Base-by-base conservation (phyloP, 2,888 invertebrate genomes). In the Pilophorus perplexus region DNA sequence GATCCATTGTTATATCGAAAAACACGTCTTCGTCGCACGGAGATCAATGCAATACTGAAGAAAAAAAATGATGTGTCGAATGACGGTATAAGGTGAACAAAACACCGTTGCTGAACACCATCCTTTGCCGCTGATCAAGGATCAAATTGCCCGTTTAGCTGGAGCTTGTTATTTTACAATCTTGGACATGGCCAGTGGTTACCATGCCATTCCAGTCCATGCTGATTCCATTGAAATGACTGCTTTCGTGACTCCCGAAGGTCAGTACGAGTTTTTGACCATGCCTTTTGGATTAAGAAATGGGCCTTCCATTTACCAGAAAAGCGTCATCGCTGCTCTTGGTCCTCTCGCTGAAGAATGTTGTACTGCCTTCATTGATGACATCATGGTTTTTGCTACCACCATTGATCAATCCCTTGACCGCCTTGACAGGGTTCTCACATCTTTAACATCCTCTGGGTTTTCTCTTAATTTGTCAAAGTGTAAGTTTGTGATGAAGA, bases 261-360 rank as follows among this genome's bases (percentile, higher is more conserved):
- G 27, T 8, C 55, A 55, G 22, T 38, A 10, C 12, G 37, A 33
- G 23, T 55, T 4, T 20, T 6, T 38, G 5, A 16, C 55, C 4
- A 55, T 33, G 16, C 18, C 55, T 10, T 55, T 38, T 20, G 37
- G 55, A 3, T 16, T 55, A 5, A 2, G 18, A 10, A 38, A 55
- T 37, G 55, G 6, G 8, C 18, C 46, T 18, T 16, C 16, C 2
- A 16, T 40, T 40, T 18, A 67, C 64, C 64, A 68, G 28, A 48
- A 76, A 18, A 75, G 67, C 65, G 71, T 77, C 0, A 75, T 70
- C 16, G 69, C 69, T 18, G 73, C 76, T 10, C 76, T 76, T 28
- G 37, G 70, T 38, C 71, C 73, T 2, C 57, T 76, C 0, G 70
- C 72, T 2, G 27, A 52, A 1, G 40, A 72, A 38, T 71, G 40